Percentiles rank a stretch among this genome's conserved stretches.
Evolutionary conservation across 2,113 vertebrate species (phyloP).

Genomic region (Sprattus sprattus): DNA sequence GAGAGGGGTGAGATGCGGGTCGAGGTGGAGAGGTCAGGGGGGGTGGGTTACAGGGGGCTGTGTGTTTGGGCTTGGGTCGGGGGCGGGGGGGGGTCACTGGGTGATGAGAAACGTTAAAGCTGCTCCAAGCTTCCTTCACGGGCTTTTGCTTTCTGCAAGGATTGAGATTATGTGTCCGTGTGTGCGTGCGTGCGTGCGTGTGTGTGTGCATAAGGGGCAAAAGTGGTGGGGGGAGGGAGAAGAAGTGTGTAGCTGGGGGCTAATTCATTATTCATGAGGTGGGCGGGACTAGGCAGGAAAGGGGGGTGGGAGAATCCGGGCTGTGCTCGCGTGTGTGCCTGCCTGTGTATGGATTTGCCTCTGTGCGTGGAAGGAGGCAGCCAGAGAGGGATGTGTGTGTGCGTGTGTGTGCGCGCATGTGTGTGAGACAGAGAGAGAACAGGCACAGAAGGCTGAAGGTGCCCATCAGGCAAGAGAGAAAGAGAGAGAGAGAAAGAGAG

Average conservation of each 20-base stretch:
- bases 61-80: background rate
- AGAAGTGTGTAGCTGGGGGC: conserved; percentile 31
- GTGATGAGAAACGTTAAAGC: conserved; percentile 13
- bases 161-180: conserved; percentile 20
- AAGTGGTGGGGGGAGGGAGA: conserved; percentile 17
- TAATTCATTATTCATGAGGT: conserved; percentile 73
- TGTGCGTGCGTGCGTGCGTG: background rate
- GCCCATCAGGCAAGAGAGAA: background rate
- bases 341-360: conserved; percentile 25
- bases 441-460: background rate
- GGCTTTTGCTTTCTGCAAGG: background rate
- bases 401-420: conserved; percentile 30
- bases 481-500: conserved; percentile 32
- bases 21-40: conserved; percentile 21
- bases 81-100: conserved; percentile 7
- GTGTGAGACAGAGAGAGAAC: conserved; percentile 17
- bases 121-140: conserved; percentile 9
- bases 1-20: conserved; percentile 27
- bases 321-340: conserved; percentile 37
- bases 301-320: conserved; percentile 65
- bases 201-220: conserved; percentile 21
- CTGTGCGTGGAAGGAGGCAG: conserved; percentile 52
- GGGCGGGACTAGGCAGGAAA: conserved; percentile 58
- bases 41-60: background rate
- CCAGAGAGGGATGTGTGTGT: conserved; percentile 26